Base-by-base conservation (phyloP, 2,888 invertebrate species). In the Cyaniris semiargus region DNA sequence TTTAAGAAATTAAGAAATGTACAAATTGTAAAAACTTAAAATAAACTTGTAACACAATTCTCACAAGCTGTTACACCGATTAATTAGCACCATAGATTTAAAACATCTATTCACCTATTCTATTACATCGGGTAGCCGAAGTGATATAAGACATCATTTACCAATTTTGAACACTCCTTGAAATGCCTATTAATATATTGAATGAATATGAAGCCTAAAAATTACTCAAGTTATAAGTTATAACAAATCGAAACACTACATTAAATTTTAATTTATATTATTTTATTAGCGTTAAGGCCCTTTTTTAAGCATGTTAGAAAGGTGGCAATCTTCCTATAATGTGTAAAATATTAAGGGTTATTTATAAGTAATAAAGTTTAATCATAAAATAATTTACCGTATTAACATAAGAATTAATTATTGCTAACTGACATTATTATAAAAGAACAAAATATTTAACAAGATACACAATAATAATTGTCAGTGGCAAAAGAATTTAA, bases 11-110 rank as follows among this genome's bases (percentile, higher is more conserved):
- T 27, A 27, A 27, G 74, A 77, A 77, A 78, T 74, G 38, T 70
- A 79, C 76, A 75, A 79, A 77, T 77, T 76, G 78, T 74, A 75
- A 74, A 77, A 79, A 79, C 27, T 78, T 79, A 75, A 70, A 66
- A 77, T 31, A 58, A 79, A 13, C 5, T 23, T 53, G 7, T 48
- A 23, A 74, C 74, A 77, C 56, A 74, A 78, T 77, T 78, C 53
- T 77, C 31, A 66, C 79, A 79, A 78, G 78, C 78, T 53, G 53
- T 75, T 78, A 81, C 76, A 78, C 78, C 72, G 86, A 85, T 81
- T 84, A 84, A 85, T 76, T 85, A 85, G 84, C 84, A 85, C 84
- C 84, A 84, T 83, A 80, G 83, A 83, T 81, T 80, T 77, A 76
- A 79, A 56, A 53, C 27, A 31, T 31, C 66, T 66, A 27, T 8